phyloP scores from a whole-genome alignment of 2,113 vertebrate species.

The Pangasianodon gigas region DNA sequence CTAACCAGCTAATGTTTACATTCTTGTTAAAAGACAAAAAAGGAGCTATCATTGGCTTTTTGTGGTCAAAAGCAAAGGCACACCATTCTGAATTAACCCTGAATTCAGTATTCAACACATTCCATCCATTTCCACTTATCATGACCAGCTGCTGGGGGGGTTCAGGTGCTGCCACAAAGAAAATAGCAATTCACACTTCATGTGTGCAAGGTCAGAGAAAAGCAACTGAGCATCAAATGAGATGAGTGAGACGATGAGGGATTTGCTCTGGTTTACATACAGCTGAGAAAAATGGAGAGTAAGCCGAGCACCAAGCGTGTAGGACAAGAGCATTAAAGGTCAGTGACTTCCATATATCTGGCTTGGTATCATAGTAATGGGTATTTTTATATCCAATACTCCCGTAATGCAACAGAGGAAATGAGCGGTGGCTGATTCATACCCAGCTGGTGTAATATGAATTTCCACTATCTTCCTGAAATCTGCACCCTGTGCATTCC shows the following conservation, averaged over 20 bases:
- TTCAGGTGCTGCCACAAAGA: conserved; percentile 29
- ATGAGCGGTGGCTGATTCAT: conserved; percentile 34
- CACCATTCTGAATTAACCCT: background rate
- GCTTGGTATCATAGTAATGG: conserved; percentile 31
- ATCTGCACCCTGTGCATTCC: conserved; percentile 15
- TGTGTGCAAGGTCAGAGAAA: conserved; percentile 41
- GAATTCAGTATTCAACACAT: conserved; percentile 34
- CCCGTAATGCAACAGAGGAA: conserved; percentile 28
- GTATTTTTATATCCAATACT: conserved; percentile 44
- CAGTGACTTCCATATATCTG: conserved; percentile 52
- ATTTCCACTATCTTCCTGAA: conserved; percentile 11
- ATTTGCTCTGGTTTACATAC: background rate
- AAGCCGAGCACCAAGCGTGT: conserved; percentile 48
- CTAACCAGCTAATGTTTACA: background rate
- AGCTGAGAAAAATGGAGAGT: conserved; percentile 15
- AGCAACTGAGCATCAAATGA: conserved; percentile 52
- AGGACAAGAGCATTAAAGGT: conserved; percentile 42
- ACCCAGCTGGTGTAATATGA: conserved; percentile 17
- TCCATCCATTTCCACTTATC: background rate
- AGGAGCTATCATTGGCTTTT: background rate
- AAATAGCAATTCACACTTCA: conserved; percentile 45
- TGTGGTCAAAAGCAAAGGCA: background rate
- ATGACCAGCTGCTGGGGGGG: conserved; percentile 6
- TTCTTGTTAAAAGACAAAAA: background rate
- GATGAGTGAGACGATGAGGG: conserved; percentile 35